phyloP scores from a whole-genome alignment of 2,888 invertebrate genomes.

The Euphydryas editha region DNA sequence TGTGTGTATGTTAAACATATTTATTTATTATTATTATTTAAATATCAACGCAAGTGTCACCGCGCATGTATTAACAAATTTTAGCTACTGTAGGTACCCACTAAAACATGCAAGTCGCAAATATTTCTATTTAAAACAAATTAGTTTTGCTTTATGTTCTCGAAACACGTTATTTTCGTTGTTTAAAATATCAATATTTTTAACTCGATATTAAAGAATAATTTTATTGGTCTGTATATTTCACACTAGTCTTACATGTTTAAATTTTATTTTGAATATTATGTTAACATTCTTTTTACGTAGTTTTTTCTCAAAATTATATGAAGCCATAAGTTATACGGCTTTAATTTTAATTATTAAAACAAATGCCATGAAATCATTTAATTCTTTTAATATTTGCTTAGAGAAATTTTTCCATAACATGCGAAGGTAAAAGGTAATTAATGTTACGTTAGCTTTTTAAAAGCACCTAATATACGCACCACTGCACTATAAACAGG shows the following conservation, averaged over 20 bases:
- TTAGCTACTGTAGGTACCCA: background rate
- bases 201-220: background rate
- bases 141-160: constrained; percentile 4
- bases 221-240: background rate
- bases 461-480: constrained; percentile 7
- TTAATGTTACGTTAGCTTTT: constrained; percentile 16
- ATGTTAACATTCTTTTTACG: background rate
- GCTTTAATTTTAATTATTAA: background rate
- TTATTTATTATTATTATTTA: too few species aligned
- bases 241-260: too few species aligned
- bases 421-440: constrained; percentile 9
- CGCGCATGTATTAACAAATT: too few species aligned
- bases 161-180: background rate
- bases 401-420: constrained; percentile 12
- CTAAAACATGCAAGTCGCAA: constrained; percentile 11
- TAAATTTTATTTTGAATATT: background rate
- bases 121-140: constrained; percentile 31
- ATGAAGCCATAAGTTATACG: too few species aligned
- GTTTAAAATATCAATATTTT: constrained; percentile 12
- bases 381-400: constrained; percentile 14
- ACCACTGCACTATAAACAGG: background rate
- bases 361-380: background rate
- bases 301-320: background rate
- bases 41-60: too few species aligned
- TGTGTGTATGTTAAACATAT: too few species aligned